Evolutionary conservation across 2,888 invertebrate genomes (phyloP).

Genomic region (Allacma fusca): DNA sequence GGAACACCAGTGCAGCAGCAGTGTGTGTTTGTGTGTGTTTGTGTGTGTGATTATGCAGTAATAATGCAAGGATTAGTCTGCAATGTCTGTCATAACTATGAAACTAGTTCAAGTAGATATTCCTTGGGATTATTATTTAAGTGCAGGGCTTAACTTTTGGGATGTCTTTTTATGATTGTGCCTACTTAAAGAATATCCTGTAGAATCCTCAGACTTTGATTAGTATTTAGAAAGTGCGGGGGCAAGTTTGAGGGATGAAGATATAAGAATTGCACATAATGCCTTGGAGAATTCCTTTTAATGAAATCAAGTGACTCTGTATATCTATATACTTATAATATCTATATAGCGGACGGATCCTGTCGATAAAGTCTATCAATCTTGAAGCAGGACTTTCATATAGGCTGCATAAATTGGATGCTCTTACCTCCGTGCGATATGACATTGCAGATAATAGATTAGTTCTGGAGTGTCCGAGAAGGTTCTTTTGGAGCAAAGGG

Average conservation of each 20-base stretch:
- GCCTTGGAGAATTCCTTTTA: background rate
- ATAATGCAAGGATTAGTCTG: too few species aligned
- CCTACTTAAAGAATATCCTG: too few species aligned
- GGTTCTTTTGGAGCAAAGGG: too few species aligned
- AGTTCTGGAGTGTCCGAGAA: constrained; percentile 20
- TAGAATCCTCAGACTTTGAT: background rate
- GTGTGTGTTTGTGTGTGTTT: too few species aligned
- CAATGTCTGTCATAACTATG: background rate
- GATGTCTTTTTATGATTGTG: too few species aligned
- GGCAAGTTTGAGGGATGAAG: constrained; percentile 7
- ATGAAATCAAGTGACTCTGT: too few species aligned
- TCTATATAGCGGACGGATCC: too few species aligned
- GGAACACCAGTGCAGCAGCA: background rate
- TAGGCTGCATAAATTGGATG: background rate
- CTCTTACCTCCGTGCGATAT: background rate
- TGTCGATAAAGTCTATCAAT: too few species aligned
- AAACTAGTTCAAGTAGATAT: background rate
- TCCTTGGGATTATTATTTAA: too few species aligned
- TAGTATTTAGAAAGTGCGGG: constrained; percentile 16
- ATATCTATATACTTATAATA: too few species aligned
- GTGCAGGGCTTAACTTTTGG: too few species aligned
- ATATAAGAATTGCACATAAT: constrained; percentile 4
- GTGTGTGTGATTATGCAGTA: background rate
- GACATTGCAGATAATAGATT: constrained; percentile 17
- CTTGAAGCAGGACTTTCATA: too few species aligned